Conservation (phyloP, 2,888 invertebrate species). For the Sphaeridia pumilis region DNA sequence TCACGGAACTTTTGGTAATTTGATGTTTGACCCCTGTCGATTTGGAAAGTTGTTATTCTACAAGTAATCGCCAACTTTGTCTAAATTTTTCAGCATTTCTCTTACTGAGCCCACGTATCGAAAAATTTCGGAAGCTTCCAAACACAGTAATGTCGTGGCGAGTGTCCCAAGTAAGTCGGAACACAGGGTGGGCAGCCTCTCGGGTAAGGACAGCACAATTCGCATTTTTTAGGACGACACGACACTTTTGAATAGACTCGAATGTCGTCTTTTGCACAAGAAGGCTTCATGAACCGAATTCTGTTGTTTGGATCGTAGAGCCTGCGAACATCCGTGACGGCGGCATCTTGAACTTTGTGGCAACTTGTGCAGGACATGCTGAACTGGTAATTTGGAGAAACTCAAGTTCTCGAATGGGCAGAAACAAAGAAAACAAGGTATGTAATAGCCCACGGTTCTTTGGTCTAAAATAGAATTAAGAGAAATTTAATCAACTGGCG, state of each 20-base stretch:
- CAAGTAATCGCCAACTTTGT: no score
- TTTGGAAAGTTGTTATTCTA: neutral
- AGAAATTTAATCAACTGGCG: no score
- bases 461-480: no score
- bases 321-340: slow-evolving; percentile 19
- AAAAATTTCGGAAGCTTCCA: slow-evolving; percentile 32
- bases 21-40: slow-evolving; percentile 15
- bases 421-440: no score
- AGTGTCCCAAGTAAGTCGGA: no score
- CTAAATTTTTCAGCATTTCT: neutral
- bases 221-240: neutral
- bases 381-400: no score
- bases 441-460: no score
- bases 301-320: slow-evolving; percentile 21
- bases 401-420: no score
- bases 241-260: neutral
- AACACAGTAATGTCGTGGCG: slow-evolving; percentile 14
- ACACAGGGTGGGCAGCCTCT: neutral
- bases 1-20: slow-evolving; percentile 29
- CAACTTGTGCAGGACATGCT: no score
- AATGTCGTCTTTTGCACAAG: neutral
- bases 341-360: slow-evolving; percentile 1
- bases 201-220: neutral
- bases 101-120: slow-evolving; percentile 20
- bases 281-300: neutral